Evolutionary conservation across 2,888 invertebrate genomes (phyloP), one percentile per base, ranked within the genome.

Genomic region (Pristionchus arcanus): DNA sequence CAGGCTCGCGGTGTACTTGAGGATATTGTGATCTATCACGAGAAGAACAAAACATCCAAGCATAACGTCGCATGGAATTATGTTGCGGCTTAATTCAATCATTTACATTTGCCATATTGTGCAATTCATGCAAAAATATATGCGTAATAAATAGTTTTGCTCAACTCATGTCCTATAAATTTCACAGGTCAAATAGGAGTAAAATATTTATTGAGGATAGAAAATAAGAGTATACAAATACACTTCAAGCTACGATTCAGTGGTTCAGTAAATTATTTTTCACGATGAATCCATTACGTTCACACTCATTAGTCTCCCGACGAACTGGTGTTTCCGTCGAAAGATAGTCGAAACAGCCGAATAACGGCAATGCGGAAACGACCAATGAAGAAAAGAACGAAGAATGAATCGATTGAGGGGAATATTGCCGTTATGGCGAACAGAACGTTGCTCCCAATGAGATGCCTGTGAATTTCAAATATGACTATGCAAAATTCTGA

Each of bases 331-430:
- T n/a, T n/a, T n/a, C n/a, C n/a, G n/a, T n/a, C n/a, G n/a, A n/a
- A n/a, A n/a, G n/a, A n/a, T n/a, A n/a, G n/a, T n/a, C n/a, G n/a
- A n/a, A n/a, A n/a, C n/a, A n/a, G n/a, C n/a, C n/a, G n/a, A n/a
- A n/a, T n/a, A n/a, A 81, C 81, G 11, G 81, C 81, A 1, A 28
- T 25, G 28, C 81, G n/a, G 19, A 81, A 81, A 13, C 49, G 42
- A 53, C 42, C 28, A 19, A 81, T 81, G 81, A 81, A 81, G 81
- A 81, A 81, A 28, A 81, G 81, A 0, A 81, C 81, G 81, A 81
- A 81, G 11, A 81, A 28, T 13, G 81, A 49, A 34, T 81, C 81
- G n/a, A 81, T 53, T 0, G 4, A 81, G 2, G 81, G 81, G 16
- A 53, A 81, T 4, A 81, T 49, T 21, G 49, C 49, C 0, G 81